Conservation (phyloP, 1,140 invertebrate species). For the Hylaeus volcanicus region DNA sequence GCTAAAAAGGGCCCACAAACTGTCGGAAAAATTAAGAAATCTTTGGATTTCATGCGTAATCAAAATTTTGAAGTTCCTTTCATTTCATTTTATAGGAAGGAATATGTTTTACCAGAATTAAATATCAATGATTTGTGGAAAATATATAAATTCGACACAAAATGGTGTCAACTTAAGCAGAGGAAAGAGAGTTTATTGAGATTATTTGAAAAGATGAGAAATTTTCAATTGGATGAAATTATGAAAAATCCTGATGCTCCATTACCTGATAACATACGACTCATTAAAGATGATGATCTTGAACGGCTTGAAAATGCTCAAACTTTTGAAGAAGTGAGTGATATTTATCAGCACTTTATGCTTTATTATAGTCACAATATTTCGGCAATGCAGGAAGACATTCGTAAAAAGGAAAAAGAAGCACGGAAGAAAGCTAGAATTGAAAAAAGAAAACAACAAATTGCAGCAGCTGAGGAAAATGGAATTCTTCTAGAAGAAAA, state of each 20-base stretch:
- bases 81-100: slow-evolving; percentile 99
- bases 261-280: slow-evolving; percentile 89
- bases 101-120: slow-evolving; percentile 97
- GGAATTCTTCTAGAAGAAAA: slow-evolving; percentile 80
- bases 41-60: slow-evolving; percentile 97
- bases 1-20: slow-evolving; percentile 84
- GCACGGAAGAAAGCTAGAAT: slow-evolving; percentile 79
- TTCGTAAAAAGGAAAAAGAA: slow-evolving; percentile 82
- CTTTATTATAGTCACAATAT: slow-evolving; percentile 95
- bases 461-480: slow-evolving; percentile 83
- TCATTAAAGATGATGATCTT: slow-evolving; percentile 93
- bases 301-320: slow-evolving; percentile 90
- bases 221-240: slow-evolving; percentile 93
- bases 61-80: slow-evolving; percentile 98
- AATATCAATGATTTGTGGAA: slow-evolving; percentile 98
- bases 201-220: slow-evolving; percentile 95
- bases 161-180: slow-evolving; percentile 96
- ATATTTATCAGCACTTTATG: slow-evolving; percentile 96
- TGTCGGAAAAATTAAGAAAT: slow-evolving; percentile 94
- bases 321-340: slow-evolving; percentile 94
- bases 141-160: slow-evolving; percentile 97
- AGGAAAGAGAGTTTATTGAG: slow-evolving; percentile 91
- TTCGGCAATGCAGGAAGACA: slow-evolving; percentile 90
- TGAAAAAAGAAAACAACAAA: slow-evolving; percentile 75
- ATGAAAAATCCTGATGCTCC: slow-evolving; percentile 92